Evolutionary conservation across 2,888 invertebrate species (phyloP).

Genomic region (Nasonovia ribisnigri): DNA sequence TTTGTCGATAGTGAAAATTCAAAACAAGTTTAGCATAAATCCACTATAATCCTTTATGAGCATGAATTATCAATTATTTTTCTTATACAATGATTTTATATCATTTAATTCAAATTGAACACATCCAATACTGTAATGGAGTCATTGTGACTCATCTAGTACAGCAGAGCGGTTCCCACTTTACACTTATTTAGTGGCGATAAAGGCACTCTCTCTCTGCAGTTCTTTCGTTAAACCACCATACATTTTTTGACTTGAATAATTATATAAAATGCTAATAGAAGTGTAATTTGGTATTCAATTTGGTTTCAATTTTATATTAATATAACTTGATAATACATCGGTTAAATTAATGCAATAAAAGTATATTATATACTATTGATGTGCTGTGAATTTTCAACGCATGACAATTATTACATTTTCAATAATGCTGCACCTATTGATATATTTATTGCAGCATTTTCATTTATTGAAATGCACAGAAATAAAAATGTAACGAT

Average conservation of each 20-base stretch:
- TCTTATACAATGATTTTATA: no score
- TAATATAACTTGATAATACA: neutral
- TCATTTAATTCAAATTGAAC: no score
- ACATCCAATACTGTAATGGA: no score
- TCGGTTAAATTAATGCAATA: neutral
- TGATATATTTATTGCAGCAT: neutral
- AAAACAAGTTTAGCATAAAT: no score
- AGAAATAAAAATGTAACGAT: neutral
- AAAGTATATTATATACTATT: neutral
- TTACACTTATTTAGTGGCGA: neutral
- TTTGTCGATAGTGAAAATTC: no score
- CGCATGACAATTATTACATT: neutral
- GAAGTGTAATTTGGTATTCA: neutral
- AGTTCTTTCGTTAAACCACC: neutral
- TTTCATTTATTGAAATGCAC: neutral
- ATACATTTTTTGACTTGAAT: neutral
- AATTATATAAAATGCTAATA: neutral
- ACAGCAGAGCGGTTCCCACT: no score
- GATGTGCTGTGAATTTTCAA: neutral
- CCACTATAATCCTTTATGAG: no score
- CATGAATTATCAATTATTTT: no score
- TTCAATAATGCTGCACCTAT: neutral
- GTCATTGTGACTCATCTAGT: no score
- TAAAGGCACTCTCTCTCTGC: neutral
- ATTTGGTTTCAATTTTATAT: neutral